phyloP scores from a whole-genome alignment of 2,888 invertebrate genomes.

The Eucriotettix oculatus region DNA sequence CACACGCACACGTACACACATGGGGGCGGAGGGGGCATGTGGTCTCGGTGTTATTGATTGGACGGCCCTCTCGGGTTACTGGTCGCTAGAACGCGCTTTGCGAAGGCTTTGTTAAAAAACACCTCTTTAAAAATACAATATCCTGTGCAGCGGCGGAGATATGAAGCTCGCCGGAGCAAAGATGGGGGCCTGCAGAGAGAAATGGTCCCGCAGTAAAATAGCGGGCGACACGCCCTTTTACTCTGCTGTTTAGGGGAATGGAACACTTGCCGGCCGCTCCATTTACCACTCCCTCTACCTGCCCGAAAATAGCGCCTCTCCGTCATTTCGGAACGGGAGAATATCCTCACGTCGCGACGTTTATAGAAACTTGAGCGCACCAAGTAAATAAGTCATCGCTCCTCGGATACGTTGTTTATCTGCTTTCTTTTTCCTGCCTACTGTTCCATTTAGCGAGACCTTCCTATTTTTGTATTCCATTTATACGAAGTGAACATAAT shows the following conservation, averaged over 20 bases:
- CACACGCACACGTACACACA: neutral
- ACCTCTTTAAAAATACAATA: neutral
- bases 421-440: no score
- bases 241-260: neutral
- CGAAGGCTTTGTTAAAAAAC: neutral
- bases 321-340: no score
- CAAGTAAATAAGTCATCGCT: no score
- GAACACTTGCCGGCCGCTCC: neutral
- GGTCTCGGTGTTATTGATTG: slow-evolving; percentile 8
- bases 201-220: neutral
- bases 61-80: slow-evolving; percentile 1
- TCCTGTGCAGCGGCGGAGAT: neutral
- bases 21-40: neutral
- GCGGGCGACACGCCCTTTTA: neutral
- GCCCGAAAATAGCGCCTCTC: no score
- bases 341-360: no score
- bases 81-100: neutral
- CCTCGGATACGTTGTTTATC: no score
- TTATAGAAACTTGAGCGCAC: no score
- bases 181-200: neutral
- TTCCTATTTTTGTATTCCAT: no score
- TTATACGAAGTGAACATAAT: no score
- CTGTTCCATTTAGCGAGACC: no score
- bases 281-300: no score
- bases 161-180: neutral